Evolutionary conservation across 2,888 invertebrate species (phyloP), one percentile per base, ranked within the genome.

Genomic region (Miltochrista miniata): DNA sequence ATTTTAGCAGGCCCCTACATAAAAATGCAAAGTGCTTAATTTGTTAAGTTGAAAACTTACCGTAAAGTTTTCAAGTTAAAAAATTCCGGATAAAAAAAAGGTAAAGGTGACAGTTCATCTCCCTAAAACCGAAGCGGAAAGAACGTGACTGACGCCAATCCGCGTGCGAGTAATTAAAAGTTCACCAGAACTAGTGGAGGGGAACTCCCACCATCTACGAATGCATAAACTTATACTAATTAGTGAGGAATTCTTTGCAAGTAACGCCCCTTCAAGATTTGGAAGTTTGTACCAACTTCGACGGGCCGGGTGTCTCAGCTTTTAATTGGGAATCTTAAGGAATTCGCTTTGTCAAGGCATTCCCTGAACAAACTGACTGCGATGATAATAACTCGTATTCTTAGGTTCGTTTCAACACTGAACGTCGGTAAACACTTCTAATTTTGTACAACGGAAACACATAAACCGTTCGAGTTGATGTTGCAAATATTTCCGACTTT

Each of bases 151-250:
- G 83, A 84, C 79, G 74, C 68, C 68, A 67, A 72, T 81, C 70
- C 64, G 50, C 71, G 68, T 69, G 61, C 62, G 68, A 73, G 84
- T 84, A 88, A 90, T 90, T 90, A 90, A 90, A 90, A 90, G 76
- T 89, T 87, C 68, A 71, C 66, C 63, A 56, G 55, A 74, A 77
- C 80, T 76, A 79, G 75, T 73, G 68, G 61, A 67, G 66, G 56
- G 62, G 56, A 64, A 63, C 67, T 59, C 58, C 66, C 62, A 66
- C 74, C 70, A 81, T 82, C 80, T 83, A 70, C 73, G 72, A 83
- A 83, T 88, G 86, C 85, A 90, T 90, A 88, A 89, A 90, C 87
- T 90, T 90, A 83, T 83, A 83, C 89, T 88, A 90, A 90, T 90
- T 90, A 90, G 77, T 74, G 76, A 77, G 77, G 75, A 87, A 90